Evolutionary conservation across 2,797 vertebrate species (phyloP).

Genomic region (Lycodopsis pacificus): DNA sequence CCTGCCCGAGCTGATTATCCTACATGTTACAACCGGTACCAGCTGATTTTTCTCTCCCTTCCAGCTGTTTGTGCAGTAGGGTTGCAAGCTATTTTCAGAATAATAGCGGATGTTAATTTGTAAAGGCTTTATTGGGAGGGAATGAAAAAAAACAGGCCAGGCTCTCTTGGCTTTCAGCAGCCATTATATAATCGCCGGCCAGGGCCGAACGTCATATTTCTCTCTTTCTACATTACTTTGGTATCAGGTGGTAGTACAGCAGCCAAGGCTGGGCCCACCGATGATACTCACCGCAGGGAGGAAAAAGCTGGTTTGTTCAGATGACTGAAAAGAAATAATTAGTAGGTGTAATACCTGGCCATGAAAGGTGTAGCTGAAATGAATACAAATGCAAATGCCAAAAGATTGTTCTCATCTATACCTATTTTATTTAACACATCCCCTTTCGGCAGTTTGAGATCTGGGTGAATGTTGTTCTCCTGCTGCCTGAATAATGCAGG

Average conservation of each 20-base stretch:
- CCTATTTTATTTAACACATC: slow-evolving; percentile 36
- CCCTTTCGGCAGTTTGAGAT: slow-evolving; percentile 45
- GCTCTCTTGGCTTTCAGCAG: slow-evolving; percentile 69
- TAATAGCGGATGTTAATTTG: slow-evolving; percentile 83
- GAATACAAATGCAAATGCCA: neutral
- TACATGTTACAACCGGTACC: slow-evolving; percentile 66
- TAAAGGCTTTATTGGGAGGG: slow-evolving; percentile 72
- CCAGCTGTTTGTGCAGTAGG: slow-evolving; percentile 79
- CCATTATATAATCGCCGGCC: slow-evolving; percentile 72
- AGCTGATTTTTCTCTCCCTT: slow-evolving; percentile 75
- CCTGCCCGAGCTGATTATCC: slow-evolving; percentile 77
- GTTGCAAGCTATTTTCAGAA: slow-evolving; percentile 79
- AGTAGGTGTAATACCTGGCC: slow-evolving; percentile 4
- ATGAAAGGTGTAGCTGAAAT: neutral
- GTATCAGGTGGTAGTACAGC: slow-evolving; percentile 57
- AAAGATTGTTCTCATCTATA: slow-evolving; percentile 1
- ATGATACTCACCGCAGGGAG: slow-evolving; percentile 16
- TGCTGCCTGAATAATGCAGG: slow-evolving; percentile 73
- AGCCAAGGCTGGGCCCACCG: slow-evolving; percentile 25
- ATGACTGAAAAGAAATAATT: slow-evolving; percentile 8
- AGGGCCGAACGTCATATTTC: slow-evolving; percentile 55
- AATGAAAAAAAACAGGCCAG: slow-evolving; percentile 74
- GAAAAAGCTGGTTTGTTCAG: slow-evolving; percentile 23
- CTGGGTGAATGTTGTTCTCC: slow-evolving; percentile 47
- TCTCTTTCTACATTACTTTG: slow-evolving; percentile 53